These are phyloP conservation scores for Sphaeridia pumilis DNA, from an alignment of 2,888 invertebrate species.

Conservation along the genomic window DNA sequence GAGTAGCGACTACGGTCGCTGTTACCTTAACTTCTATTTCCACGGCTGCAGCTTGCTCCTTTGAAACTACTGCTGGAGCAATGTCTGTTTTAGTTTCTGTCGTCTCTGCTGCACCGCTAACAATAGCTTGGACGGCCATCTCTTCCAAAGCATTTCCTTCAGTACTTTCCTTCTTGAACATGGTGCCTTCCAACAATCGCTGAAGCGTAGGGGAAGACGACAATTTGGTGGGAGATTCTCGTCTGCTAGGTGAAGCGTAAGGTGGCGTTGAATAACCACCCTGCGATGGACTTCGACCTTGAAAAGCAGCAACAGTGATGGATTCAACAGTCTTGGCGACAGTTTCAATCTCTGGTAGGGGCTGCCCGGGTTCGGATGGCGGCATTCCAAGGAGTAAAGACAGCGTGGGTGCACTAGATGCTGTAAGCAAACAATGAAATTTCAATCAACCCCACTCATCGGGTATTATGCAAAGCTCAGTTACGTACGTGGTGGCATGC, in stretches of 20 bases:
- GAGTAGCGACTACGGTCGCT: neutral
- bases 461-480: too few species aligned
- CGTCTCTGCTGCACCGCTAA: neutral
- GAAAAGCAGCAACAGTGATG: neutral
- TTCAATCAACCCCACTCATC: too few species aligned
- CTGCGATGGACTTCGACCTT: neutral
- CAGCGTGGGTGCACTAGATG: slow-evolving; percentile 53
- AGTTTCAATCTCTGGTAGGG: slow-evolving; percentile 37
- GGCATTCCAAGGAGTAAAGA: slow-evolving; percentile 57
- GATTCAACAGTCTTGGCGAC: slow-evolving; percentile 5
- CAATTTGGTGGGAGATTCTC: neutral
- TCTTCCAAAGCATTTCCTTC: slow-evolving; percentile 4
- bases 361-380: slow-evolving; percentile 41
- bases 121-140: neutral
- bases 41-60: neutral
- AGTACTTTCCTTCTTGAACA: slow-evolving; percentile 4
- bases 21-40: neutral
- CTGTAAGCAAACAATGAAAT: neutral
- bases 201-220: slow-evolving; percentile 14
- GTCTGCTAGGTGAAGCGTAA: neutral
- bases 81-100: neutral
- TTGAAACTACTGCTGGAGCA: neutral
- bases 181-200: slow-evolving; percentile 11
- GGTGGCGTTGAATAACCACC: neutral
- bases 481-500: too few species aligned